These are phyloP conservation scores for Pygoscelis antarcticus DNA, from an alignment of 2,113 vertebrate genomes.

Conservation along the genomic window DNA sequence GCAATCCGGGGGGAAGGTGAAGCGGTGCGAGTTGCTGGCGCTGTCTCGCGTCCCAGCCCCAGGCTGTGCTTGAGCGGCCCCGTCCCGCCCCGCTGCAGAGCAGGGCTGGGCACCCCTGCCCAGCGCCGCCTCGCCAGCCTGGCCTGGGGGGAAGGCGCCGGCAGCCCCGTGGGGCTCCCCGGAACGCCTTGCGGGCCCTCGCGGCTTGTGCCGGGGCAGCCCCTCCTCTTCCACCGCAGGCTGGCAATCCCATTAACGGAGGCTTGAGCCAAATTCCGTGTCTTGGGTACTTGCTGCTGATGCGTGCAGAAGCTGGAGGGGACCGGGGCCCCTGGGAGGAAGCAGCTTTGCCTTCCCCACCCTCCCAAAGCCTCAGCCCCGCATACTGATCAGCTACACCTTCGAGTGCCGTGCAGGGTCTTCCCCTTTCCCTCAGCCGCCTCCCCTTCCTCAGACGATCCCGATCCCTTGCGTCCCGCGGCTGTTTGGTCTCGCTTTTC, in stretches of 20 bases:
- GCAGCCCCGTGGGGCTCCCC: background rate
- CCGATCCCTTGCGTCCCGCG: fast-evolving
- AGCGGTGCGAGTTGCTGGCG: fast-evolving
- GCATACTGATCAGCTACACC: fast-evolving
- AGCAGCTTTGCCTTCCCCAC: background rate
- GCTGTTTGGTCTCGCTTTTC: fast-evolving
- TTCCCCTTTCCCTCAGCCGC: background rate
- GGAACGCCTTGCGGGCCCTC: fast-evolving
- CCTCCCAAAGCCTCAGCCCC: background rate
- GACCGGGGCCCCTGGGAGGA: background rate
- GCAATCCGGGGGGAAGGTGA: background rate
- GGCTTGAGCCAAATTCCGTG: too few relatives aligned
- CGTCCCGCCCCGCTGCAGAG: too few relatives aligned
- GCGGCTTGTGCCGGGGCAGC: fast-evolving
- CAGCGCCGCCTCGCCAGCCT: background rate
- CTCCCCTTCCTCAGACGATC: too few relatives aligned
- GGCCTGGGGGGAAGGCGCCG: too few relatives aligned
- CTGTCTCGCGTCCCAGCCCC: fast-evolving
- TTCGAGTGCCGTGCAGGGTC: fast-evolving
- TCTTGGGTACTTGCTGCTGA: background rate
- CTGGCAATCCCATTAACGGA: fast-evolving
- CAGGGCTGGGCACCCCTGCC: too few relatives aligned
- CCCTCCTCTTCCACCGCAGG: background rate
- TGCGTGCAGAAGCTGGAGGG: background rate
- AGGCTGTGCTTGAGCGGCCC: background rate